Evolutionary conservation across 2,888 invertebrate species (phyloP), one percentile per base, ranked within the genome.

Genomic region (Nebria brevicollis): DNA sequence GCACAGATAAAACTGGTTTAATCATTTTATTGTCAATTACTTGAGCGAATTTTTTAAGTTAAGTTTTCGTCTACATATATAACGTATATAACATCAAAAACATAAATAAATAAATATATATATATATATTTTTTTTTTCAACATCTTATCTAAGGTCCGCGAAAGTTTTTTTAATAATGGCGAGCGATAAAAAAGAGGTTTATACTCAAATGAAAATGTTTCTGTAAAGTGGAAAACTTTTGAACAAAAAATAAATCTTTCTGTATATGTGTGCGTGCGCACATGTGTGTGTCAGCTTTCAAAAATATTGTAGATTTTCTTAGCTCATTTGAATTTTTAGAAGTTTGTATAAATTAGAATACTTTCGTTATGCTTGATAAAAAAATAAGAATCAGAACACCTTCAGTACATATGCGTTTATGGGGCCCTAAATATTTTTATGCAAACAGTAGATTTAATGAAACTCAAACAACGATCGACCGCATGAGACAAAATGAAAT

Each of bases 141-240:
- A n/a, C 80, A 80, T 80, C 80, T 80, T 80, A 80, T 80, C 80
- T 80, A 80, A 70, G 80, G 80, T 80, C 54, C 80, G 72, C 66
- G 66, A 85, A 86, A 86, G 85, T 87, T 87, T 87, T 87, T 87
- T 87, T 87, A 87, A 87, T 87, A 87, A 87, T 86, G 86, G 85
- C 84, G 83, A 84, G 84, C 86, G 87, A 87, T 86, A 87, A 87
- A 86, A 87, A 86, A 80, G 83, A 86, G 86, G 86, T 87, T 87
- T 86, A 85, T 86, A 85, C 86, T 85, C 84, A 86, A 87, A 86
- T 86, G 87, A 87, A 80, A 86, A 86, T 86, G 85, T 86, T 86
- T 86, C 85, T 86, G 84, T 85, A 86, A 87, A 86, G 86, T 86
- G 85, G 86, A 84, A 86, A 87, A 87, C 85, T 87, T 87, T 85